Evolutionary conservation across 37 sponge, comb jelly and placozoan species (phyloP).

Genomic region (Halichondria panicea): DNA sequence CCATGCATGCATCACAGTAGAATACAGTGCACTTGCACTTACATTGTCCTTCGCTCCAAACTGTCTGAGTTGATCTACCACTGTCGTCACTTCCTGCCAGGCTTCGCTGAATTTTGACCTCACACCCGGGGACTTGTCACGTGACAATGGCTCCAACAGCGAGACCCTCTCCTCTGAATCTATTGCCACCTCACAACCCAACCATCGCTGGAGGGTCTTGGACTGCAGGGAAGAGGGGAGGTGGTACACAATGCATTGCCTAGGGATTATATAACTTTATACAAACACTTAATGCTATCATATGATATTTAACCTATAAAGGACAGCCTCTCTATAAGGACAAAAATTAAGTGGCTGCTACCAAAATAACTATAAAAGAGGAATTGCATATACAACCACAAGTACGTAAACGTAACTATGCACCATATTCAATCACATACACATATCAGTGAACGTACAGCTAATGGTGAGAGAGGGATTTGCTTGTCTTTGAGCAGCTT

Average conservation of each 20-base stretch:
- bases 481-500: conserved; percentile 23
- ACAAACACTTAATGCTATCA: not conserved
- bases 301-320: not conserved
- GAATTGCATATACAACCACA: not conserved
- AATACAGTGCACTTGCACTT: no score
- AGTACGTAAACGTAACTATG: not conserved
- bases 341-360: not conserved
- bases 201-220: conserved; percentile 38
- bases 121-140: conserved; percentile 38
- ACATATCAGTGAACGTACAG: conserved; percentile 48
- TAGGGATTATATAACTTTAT: no score
- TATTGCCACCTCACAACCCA: conserved; percentile 20
- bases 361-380: not conserved
- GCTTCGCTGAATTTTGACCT: conserved; percentile 37
- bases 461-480: conserved; percentile 51
- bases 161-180: conserved; percentile 17
- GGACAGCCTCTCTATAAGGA: not conserved
- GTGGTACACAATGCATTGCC: no score
- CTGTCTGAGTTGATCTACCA: conserved; percentile 29
- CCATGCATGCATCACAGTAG: no score
- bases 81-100: conserved; percentile 58
- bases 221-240: no score
- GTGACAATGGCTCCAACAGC: conserved; percentile 63
- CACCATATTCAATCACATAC: no score
- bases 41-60: conserved; percentile 68